phyloP scores from a whole-genome alignment of 1,140 invertebrate species.

The Drosophila insularis region DNA sequence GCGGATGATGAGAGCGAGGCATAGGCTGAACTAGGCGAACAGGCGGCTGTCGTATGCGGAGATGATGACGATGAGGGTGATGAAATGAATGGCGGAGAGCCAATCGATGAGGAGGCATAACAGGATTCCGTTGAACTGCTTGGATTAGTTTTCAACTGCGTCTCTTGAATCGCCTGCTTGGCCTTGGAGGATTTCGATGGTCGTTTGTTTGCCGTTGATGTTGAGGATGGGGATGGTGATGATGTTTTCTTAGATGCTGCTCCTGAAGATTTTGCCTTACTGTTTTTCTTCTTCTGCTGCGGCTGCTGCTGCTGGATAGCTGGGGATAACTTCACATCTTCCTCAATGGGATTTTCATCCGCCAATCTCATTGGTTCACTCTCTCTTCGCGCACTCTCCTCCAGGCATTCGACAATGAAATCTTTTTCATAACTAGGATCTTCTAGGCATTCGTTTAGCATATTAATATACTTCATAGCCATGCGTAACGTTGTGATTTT shows the following conservation, averaged over 20 bases:
- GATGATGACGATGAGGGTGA: neutral
- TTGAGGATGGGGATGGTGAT: neutral
- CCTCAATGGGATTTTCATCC: conserved; percentile 29
- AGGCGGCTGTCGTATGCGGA: conserved; percentile 32
- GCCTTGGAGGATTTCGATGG: neutral
- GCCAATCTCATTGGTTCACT: conserved; percentile 29
- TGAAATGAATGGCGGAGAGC: conserved; percentile 38
- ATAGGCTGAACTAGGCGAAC: conserved; percentile 55
- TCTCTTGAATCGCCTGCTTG: conserved; percentile 18
- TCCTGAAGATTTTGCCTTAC: neutral
- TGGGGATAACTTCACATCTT: conserved; percentile 37
- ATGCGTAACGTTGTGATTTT: conserved; percentile 94
- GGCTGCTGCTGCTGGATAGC: neutral
- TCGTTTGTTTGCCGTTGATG: neutral
- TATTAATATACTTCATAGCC: conserved; percentile 94
- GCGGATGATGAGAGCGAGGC: conserved; percentile 59
- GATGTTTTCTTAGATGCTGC: neutral
- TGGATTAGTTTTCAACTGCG: conserved; percentile 1
- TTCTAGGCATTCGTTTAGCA: conserved; percentile 83
- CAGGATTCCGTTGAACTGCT: conserved; percentile 63
- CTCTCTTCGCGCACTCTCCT: conserved; percentile 58
- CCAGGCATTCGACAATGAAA: conserved; percentile 66
- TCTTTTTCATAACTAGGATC: conserved; percentile 70
- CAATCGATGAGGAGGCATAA: conserved; percentile 63
- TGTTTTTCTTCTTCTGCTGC: neutral